phyloP scores from a whole-genome alignment of 2,113 vertebrate genomes.

The Smithornis capensis region DNA sequence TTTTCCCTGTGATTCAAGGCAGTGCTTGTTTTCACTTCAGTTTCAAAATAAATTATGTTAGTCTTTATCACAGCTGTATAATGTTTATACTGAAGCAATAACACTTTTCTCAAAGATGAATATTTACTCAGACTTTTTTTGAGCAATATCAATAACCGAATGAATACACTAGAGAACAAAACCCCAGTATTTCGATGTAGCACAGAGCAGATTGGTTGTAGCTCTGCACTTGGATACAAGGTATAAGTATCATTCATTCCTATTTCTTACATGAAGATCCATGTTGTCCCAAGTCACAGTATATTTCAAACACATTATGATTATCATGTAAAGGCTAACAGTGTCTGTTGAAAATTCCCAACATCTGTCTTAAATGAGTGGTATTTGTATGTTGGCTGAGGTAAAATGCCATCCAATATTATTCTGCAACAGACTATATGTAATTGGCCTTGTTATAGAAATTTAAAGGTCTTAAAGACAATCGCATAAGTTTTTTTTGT shows the following conservation, averaged over 20 bases:
- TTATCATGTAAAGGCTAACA: not conserved
- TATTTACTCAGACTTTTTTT: not conserved
- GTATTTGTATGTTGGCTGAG: not conserved
- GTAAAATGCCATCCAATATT: slow-evolving; percentile 35
- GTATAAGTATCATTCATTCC: not conserved
- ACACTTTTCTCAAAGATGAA: not conserved
- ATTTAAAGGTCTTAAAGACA: slow-evolving; percentile 12
- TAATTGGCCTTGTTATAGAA: slow-evolving; percentile 23
- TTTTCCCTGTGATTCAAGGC: not conserved
- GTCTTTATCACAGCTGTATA: not conserved
- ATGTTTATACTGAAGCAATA: slow-evolving; percentile 23
- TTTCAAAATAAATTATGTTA: slow-evolving; percentile 24
- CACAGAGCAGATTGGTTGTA: not conserved
- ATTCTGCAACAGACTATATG: not conserved
- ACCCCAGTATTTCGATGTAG: not conserved
- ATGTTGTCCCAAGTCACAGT: not conserved
- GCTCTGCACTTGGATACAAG: not conserved
- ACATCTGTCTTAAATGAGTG: not conserved
- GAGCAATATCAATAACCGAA: not conserved
- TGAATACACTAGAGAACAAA: not conserved
- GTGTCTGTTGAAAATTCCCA: not conserved
- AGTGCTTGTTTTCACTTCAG: slow-evolving; percentile 12
- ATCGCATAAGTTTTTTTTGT: not conserved
- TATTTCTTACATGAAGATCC: not conserved
- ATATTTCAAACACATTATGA: not conserved